These are phyloP conservation scores for Petromus typicus DNA, from an alignment of 2,113 vertebrate genomes.

Conservation along the genomic window DNA sequence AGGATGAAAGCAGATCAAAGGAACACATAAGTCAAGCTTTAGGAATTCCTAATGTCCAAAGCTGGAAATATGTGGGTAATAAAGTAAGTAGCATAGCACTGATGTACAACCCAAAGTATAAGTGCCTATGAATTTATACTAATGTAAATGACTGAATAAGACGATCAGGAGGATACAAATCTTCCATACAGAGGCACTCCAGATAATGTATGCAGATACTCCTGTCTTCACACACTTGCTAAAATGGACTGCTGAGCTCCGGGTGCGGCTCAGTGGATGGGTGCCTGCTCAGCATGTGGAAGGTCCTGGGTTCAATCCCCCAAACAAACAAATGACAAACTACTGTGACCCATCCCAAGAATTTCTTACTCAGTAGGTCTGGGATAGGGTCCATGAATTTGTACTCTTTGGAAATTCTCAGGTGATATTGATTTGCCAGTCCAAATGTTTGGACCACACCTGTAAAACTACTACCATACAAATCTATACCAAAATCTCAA, in stretches of 20 bases:
- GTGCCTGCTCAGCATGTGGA: background rate
- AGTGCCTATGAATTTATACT: background rate
- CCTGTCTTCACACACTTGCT: background rate
- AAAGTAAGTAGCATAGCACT: too few relatives aligned
- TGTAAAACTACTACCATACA: background rate
- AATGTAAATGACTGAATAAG: background rate
- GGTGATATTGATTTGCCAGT: background rate
- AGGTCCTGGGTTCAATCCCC: background rate
- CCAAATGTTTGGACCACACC: background rate
- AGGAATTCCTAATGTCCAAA: background rate
- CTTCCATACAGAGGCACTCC: background rate
- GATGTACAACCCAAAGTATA: background rate
- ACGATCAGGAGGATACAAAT: background rate
- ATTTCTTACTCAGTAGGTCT: background rate
- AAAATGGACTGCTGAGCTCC: background rate
- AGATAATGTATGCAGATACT: background rate
- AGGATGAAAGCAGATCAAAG: background rate
- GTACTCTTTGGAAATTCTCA: background rate
- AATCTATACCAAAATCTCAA: constrained; percentile 28
- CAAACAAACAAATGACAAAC: background rate
- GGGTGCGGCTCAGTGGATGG: background rate
- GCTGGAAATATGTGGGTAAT: background rate
- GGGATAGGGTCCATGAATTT: background rate
- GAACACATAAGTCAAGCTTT: background rate
- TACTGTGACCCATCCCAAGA: background rate